Percentiles rank a stretch among this genome's conserved stretches.
These are phyloP conservation scores for Carterocephalus palaemon DNA, from an alignment of 2,888 invertebrate species.

Conservation along the genomic window DNA sequence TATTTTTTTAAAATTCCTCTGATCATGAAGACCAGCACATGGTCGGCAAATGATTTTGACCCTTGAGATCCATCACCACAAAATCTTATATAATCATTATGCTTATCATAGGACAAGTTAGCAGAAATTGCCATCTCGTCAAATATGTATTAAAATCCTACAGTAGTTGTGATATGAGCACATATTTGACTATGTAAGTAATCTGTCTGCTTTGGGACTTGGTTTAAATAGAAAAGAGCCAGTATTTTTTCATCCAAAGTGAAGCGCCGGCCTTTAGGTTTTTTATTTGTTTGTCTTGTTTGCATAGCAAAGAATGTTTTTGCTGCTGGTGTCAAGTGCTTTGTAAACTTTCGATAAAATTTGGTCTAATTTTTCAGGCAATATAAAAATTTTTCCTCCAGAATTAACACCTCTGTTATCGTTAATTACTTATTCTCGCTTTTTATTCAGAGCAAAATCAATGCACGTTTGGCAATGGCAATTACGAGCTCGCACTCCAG, in stretches of 20 bases:
- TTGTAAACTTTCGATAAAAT: slow-evolving; percentile 8
- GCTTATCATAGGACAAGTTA: slow-evolving; percentile 15
- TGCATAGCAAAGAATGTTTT: slow-evolving; percentile 26
- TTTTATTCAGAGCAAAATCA: too few relatives aligned
- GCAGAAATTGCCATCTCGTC: slow-evolving; percentile 25
- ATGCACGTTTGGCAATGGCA: too few relatives aligned
- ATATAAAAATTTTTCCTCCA: slow-evolving; percentile 12
- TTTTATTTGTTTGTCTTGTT: slow-evolving; percentile 16
- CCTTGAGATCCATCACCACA: neutral
- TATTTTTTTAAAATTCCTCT: slow-evolving; percentile 34
- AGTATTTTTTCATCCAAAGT: slow-evolving; percentile 26
- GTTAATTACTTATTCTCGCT: too few relatives aligned
- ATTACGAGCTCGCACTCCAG: too few relatives aligned
- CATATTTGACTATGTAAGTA: slow-evolving; percentile 25
- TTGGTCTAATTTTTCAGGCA: slow-evolving; percentile 10
- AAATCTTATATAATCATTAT: neutral
- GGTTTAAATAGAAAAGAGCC: slow-evolving; percentile 27
- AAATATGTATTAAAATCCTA: slow-evolving; percentile 16
- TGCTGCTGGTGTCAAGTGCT: slow-evolving; percentile 15
- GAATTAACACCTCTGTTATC: too few relatives aligned
- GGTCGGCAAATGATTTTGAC: slow-evolving; percentile 22
- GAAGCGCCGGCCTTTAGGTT: slow-evolving; percentile 26
- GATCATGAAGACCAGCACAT: slow-evolving; percentile 27
- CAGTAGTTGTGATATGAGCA: slow-evolving; percentile 19
- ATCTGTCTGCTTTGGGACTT: slow-evolving; percentile 24